Conservation (phyloP, 2,888 invertebrate species). For the Zootermopsis nevadensis region DNA sequence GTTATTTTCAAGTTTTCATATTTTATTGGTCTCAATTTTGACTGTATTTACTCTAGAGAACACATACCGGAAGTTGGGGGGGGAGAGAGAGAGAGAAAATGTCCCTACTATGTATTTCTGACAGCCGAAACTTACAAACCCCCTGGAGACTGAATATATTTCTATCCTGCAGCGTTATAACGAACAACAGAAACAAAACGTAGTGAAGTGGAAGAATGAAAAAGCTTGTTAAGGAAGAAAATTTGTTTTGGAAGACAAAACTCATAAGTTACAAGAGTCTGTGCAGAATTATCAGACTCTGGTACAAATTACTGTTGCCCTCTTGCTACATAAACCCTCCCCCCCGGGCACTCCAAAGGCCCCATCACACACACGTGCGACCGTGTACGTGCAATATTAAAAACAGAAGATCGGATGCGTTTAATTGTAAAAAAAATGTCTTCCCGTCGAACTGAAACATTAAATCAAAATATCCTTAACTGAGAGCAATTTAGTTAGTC, state of each 20-base stretch:
- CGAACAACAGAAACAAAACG: neutral
- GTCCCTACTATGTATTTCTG: slow-evolving; percentile 26
- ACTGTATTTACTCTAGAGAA: slow-evolving; percentile 26
- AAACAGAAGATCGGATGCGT: too few species aligned
- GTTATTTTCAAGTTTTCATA: slow-evolving; percentile 19
- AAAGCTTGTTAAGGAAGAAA: slow-evolving; percentile 38
- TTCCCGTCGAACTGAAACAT: too few species aligned
- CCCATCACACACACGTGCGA: too few species aligned
- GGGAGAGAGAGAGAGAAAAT: slow-evolving; percentile 17
- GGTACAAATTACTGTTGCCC: slow-evolving; percentile 11
- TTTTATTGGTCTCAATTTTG: slow-evolving; percentile 33
- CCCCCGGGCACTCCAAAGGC: too few species aligned
- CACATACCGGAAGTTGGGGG: neutral
- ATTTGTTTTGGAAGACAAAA: slow-evolving; percentile 42
- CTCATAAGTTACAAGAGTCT: slow-evolving; percentile 34
- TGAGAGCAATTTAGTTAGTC: too few species aligned
- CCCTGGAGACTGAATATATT: neutral
- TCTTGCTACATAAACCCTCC: neutral
- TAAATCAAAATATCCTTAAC: too few species aligned
- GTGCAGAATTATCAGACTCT: slow-evolving; percentile 12
- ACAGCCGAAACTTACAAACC: slow-evolving; percentile 13
- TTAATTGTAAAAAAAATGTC: too few species aligned
- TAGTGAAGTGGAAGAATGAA: neutral
- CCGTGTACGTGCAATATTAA: too few species aligned
- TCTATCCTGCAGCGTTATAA: neutral